A percentile compares a stretch with the other conserved stretches of the same genome.
phyloP scores from a whole-genome alignment of 2,888 invertebrate genomes.

The Stomorhina lunata region DNA sequence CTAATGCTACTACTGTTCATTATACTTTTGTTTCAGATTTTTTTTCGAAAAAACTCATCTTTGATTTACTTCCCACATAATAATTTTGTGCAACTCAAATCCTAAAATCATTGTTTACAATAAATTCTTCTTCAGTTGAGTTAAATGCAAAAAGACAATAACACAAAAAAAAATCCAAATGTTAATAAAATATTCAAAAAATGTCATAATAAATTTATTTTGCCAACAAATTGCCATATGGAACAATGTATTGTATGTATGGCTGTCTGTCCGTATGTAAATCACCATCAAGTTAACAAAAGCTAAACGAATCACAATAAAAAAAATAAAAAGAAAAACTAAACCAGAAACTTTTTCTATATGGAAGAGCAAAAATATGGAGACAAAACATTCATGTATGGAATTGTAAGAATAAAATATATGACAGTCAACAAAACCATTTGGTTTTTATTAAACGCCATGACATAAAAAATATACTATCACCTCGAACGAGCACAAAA shows the following conservation, averaged over 20 bases:
- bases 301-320: slow-evolving; percentile 28
- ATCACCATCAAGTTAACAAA: slow-evolving; percentile 41
- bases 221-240: slow-evolving; percentile 47
- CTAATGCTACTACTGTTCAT: too few species aligned
- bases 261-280: slow-evolving; percentile 29
- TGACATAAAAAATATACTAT: not conserved
- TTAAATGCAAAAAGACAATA: slow-evolving; percentile 18
- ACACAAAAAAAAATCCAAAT: not conserved
- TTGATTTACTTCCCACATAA: not conserved
- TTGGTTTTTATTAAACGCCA: slow-evolving; percentile 40
- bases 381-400: not conserved
- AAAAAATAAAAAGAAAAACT: not conserved
- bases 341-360: not conserved
- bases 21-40: not conserved
- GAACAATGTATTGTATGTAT: slow-evolving; percentile 18
- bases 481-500: too few species aligned
- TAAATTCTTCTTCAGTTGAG: slow-evolving; percentile 31
- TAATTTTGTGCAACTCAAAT: not conserved
- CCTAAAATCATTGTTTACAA: slow-evolving; percentile 17
- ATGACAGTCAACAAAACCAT: slow-evolving; percentile 43
- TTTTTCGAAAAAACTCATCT: too few species aligned
- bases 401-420: not conserved
- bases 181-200: slow-evolving; percentile 43
- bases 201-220: slow-evolving; percentile 62
- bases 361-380: not conserved